Evolutionary conservation across 2,113 vertebrate genomes (phyloP).

Genomic region (Hippocampus abdominalis): DNA sequence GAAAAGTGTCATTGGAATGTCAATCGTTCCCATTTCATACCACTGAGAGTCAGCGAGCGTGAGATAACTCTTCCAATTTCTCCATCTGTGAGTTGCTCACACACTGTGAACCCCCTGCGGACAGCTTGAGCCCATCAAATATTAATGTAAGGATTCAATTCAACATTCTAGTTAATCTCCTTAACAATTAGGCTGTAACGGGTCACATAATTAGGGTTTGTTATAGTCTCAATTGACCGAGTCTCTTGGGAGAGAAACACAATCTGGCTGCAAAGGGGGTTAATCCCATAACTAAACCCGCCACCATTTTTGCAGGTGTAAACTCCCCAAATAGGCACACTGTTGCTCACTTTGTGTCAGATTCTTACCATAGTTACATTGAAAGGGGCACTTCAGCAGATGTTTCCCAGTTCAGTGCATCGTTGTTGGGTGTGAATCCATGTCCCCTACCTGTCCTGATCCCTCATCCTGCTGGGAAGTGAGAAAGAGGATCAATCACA

Average conservation of each 20-base stretch:
- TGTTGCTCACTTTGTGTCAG: constrained; percentile 18
- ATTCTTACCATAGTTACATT: constrained; percentile 67
- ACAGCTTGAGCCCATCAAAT: constrained; percentile 71
- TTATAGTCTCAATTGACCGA: constrained; percentile 23
- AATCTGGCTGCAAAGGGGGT: constrained; percentile 2
- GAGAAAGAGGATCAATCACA: constrained; percentile 68
- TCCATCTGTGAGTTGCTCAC: constrained; percentile 64
- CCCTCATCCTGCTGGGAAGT: constrained; percentile 55
- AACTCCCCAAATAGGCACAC: constrained; percentile 1
- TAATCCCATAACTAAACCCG: constrained; percentile 7
- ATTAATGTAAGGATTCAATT: constrained; percentile 74
- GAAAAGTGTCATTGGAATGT: not conserved
- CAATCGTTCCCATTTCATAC: not conserved
- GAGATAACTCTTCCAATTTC: constrained; percentile 41
- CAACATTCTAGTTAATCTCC: constrained; percentile 60
- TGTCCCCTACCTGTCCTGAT: constrained; percentile 61
- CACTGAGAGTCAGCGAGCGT: constrained; percentile 22
- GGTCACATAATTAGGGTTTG: constrained; percentile 40
- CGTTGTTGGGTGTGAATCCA: constrained; percentile 52
- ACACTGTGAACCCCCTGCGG: constrained; percentile 69
- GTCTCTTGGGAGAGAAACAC: constrained; percentile 34
- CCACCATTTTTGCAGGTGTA: not conserved
- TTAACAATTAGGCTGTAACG: constrained; percentile 56
- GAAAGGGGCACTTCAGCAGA: constrained; percentile 56
- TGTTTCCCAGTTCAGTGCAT: constrained; percentile 66